phyloP scores from a whole-genome alignment of 1,140 invertebrate species.

The Cherax quadricarinatus region DNA sequence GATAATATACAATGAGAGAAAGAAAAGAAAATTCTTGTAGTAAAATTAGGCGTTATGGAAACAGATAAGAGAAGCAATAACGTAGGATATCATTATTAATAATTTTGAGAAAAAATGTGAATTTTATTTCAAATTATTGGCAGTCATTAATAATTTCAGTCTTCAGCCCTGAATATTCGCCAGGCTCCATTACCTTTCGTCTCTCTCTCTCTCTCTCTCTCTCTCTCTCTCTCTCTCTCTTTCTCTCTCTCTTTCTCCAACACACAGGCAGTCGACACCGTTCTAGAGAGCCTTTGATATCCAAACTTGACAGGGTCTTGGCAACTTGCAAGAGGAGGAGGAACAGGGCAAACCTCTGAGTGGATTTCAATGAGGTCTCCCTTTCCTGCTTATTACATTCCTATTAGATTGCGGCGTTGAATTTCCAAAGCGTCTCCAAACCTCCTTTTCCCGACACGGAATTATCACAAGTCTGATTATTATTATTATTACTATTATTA shows the following conservation, averaged over 20 bases:
- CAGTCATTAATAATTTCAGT: too few species aligned
- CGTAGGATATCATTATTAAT: too few species aligned
- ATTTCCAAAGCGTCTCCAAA: conserved; percentile 33
- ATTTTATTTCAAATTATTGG: too few species aligned
- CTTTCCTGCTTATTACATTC: conserved; percentile 53
- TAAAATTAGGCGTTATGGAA: too few species aligned
- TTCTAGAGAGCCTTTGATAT: conserved; percentile 34
- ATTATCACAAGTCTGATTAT: neutral
- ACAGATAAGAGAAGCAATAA: too few species aligned
- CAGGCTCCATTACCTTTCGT: neutral
- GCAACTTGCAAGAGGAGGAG: conserved; percentile 35
- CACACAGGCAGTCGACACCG: conserved; percentile 51
- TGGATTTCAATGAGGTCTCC: conserved; percentile 57
- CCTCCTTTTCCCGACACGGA: neutral
- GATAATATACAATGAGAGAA: too few species aligned
- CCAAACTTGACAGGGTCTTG: conserved; percentile 42
- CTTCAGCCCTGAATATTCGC: too few species aligned
- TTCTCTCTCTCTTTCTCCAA: neutral
- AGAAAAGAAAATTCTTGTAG: too few species aligned
- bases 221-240: conserved; percentile 2
- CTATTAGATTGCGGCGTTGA: conserved; percentile 56
- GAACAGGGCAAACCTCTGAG: conserved; percentile 43
- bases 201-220: conserved; percentile 3
- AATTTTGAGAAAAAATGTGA: too few species aligned
- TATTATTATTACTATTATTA: neutral